Percentiles rank a stretch among this genome's conserved stretches.
phyloP scores from a whole-genome alignment of 2,888 invertebrate species.

The Drosophila tripunctata region DNA sequence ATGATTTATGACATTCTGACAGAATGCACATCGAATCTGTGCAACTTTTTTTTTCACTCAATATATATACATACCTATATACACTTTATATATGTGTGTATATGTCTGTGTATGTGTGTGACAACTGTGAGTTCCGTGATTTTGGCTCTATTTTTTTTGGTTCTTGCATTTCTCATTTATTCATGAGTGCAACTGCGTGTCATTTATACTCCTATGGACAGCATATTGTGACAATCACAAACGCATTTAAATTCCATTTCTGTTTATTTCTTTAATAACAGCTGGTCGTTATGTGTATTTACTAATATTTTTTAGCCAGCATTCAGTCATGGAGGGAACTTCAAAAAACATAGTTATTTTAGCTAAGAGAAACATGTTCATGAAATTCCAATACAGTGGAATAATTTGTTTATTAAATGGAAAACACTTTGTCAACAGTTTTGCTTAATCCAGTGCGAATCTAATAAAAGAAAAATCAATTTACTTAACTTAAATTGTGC shows the following conservation, averaged over 20 bases:
- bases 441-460: too few relatives aligned
- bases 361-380: too few relatives aligned
- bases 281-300: too few relatives aligned
- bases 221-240: constrained; percentile 41
- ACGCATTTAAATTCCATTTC: constrained; percentile 10
- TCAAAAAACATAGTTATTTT: too few relatives aligned
- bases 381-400: too few relatives aligned
- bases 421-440: too few relatives aligned
- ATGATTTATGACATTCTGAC: constrained; percentile 62
- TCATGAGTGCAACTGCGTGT: constrained; percentile 32
- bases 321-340: too few relatives aligned
- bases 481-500: constrained; percentile 63
- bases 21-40: constrained; percentile 31
- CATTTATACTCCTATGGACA: constrained; percentile 16
- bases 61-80: constrained; percentile 2
- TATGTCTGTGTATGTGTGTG: too few relatives aligned
- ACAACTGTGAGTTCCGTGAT: constrained; percentile 27
- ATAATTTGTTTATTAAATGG: too few relatives aligned
- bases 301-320: too few relatives aligned
- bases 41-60: constrained; percentile 4
- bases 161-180: constrained; percentile 30
- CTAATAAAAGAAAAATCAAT: too few relatives aligned
- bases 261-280: constrained; percentile 11
- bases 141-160: background rate
- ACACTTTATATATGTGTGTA: background rate